phyloP scores from a whole-genome alignment of 2,113 vertebrate genomes.

The Fukomys damarensis region DNA sequence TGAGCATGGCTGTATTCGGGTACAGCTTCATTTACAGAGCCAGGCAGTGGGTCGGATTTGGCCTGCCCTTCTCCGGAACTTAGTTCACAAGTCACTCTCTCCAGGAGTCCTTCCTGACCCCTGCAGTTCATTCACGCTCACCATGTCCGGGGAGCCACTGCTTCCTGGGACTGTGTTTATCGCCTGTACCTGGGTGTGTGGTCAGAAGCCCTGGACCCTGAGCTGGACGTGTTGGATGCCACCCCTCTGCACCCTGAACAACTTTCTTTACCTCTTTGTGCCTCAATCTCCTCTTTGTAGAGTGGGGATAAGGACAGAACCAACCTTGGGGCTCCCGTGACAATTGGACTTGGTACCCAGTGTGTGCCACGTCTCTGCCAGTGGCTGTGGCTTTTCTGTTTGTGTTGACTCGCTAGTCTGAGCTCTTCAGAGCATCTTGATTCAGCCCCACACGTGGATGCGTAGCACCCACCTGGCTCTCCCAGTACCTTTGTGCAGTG shows the following conservation, averaged over 20 bases:
- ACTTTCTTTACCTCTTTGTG: not conserved
- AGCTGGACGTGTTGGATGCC: not conserved
- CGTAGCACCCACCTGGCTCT: not conserved
- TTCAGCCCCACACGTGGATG: no score
- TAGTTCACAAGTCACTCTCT: not conserved
- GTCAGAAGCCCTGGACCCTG: not conserved
- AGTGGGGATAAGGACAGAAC: not conserved
- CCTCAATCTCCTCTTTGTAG: not conserved
- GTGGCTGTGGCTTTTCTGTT: not conserved
- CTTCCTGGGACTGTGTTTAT: not conserved
- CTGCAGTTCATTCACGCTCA: no score
- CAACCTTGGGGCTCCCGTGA: not conserved
- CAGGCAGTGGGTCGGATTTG: not conserved
- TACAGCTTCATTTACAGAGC: not conserved
- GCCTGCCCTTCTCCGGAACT: not conserved
- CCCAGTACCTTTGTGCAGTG: not conserved
- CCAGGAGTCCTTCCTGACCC: not conserved
- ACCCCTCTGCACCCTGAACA: not conserved
- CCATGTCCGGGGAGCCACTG: not conserved
- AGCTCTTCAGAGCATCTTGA: not conserved
- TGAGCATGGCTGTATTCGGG: not conserved
- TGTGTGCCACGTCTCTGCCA: not conserved
- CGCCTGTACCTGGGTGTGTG: accelerated
- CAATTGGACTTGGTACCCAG: no score
- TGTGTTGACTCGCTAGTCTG: not conserved